These are phyloP conservation scores for Micromussa lordhowensis DNA, from an alignment of 92 coral and sea anemone genomes.

Conservation along the genomic window DNA sequence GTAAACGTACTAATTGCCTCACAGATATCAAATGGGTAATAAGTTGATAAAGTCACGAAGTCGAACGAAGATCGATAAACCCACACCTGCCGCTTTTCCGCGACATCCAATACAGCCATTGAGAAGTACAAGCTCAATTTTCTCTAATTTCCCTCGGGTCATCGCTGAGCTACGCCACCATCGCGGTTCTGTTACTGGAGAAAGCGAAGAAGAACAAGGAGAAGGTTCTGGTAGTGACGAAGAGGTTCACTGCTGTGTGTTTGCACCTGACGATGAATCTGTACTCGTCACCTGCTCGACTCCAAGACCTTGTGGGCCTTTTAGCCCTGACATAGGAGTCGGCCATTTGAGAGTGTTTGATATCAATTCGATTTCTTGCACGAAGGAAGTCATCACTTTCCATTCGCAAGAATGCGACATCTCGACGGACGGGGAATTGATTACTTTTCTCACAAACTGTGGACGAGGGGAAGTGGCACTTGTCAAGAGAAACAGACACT, in stretches of 20 bases:
- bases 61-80: slow-evolving; percentile 67
- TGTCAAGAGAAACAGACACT: slow-evolving; percentile 69
- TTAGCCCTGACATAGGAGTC: slow-evolving; percentile 73
- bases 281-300: slow-evolving; percentile 75
- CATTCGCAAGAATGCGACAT: slow-evolving; percentile 90
- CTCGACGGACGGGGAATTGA: slow-evolving; percentile 84
- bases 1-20: neutral
- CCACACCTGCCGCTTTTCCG: slow-evolving; percentile 67
- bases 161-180: slow-evolving; percentile 75
- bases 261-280: slow-evolving; percentile 87
- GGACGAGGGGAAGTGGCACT: slow-evolving; percentile 89
- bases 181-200: slow-evolving; percentile 25
- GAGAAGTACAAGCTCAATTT: slow-evolving; percentile 39
- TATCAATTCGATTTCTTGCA: slow-evolving; percentile 65
- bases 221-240: slow-evolving; percentile 25
- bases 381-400: slow-evolving; percentile 83
- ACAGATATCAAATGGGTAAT: slow-evolving; percentile 73
- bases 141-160: slow-evolving; percentile 80
- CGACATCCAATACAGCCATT: slow-evolving; percentile 77
- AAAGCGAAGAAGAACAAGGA: slow-evolving; percentile 43
- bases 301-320: slow-evolving; percentile 76
- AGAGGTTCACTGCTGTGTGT: slow-evolving; percentile 84
- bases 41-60: slow-evolving; percentile 66
- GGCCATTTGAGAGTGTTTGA: slow-evolving; percentile 89
- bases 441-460: slow-evolving; percentile 82